Evolutionary conservation across 2,888 invertebrate species (phyloP).

Genomic region (Drosophila hawaiiensis): DNA sequence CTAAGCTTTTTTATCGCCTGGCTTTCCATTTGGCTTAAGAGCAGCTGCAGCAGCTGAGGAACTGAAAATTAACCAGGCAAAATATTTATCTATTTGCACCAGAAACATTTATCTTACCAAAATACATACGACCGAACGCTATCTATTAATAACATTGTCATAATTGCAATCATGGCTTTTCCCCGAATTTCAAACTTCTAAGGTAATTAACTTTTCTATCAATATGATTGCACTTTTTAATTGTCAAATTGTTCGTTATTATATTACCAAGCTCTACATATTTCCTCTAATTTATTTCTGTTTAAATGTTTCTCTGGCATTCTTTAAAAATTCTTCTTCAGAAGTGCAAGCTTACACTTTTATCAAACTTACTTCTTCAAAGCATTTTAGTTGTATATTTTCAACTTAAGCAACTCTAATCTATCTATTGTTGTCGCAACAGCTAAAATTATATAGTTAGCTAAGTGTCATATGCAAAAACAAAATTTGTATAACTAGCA

Average conservation of each 20-base stretch:
- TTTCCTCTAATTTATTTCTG: neutral
- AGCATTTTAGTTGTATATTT: neutral
- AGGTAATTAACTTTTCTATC: neutral
- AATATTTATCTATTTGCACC: constrained; percentile 45
- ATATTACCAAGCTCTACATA: neutral
- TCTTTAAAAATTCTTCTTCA: neutral
- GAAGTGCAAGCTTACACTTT: neutral
- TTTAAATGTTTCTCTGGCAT: neutral
- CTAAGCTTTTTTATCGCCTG: constrained; percentile 24
- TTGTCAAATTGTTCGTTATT: neutral
- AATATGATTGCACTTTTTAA: neutral
- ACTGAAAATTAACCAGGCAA: constrained; percentile 58
- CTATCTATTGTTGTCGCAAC: constrained; percentile 24
- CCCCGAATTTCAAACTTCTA: neutral
- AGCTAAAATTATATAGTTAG: constrained; percentile 17
- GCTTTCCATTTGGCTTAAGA: constrained; percentile 74
- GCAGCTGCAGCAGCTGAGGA: constrained; percentile 34
- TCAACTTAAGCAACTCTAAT: constrained; percentile 6
- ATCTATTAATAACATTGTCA: constrained; percentile 1
- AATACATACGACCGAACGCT: constrained; percentile 6
- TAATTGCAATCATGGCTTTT: constrained; percentile 3
- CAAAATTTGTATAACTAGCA: constrained; percentile 23
- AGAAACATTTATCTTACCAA: constrained; percentile 25
- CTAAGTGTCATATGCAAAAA: constrained; percentile 2
- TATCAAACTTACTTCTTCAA: neutral